These are phyloP conservation scores for Heliothis virescens DNA, from an alignment of 1,140 invertebrate species.

Conservation along the genomic window DNA sequence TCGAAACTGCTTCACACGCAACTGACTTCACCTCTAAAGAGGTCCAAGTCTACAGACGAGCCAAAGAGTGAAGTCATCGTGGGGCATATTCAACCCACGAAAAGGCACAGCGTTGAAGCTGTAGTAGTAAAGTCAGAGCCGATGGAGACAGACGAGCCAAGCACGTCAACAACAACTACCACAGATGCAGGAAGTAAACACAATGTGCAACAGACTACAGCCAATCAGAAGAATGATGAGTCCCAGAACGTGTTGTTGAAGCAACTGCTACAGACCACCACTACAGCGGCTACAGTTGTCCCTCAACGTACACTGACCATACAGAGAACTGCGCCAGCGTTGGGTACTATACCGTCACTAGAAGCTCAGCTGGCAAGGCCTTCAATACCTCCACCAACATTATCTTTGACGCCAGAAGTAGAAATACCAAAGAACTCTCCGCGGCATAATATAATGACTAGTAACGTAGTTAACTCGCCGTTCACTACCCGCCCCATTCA, in stretches of 20 bases:
- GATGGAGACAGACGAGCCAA: conserved; percentile 81
- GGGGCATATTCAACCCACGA: conserved; percentile 82
- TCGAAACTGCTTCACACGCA: conserved; percentile 87
- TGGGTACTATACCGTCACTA: conserved; percentile 90
- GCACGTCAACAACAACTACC: conserved; percentile 54
- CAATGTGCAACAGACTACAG: conserved; percentile 56
- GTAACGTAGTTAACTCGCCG: conserved; percentile 67
- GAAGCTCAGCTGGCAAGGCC: conserved; percentile 91
- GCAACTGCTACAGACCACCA: conserved; percentile 95
- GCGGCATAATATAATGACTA: conserved; percentile 74
- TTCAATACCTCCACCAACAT: conserved; percentile 88
- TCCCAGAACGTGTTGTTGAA: conserved; percentile 96
- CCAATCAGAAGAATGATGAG: conserved; percentile 89
- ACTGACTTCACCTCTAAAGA: conserved; percentile 85
- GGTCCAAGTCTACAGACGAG: conserved; percentile 86
- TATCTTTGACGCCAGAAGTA: conserved; percentile 84
- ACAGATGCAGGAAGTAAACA: conserved; percentile 64
- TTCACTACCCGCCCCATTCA: conserved; percentile 78
- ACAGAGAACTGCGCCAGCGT: conserved; percentile 87
- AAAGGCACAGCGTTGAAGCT: conserved; percentile 84
- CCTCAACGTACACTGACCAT: conserved; percentile 82
- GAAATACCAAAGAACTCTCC: conserved; percentile 86
- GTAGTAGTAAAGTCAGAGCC: conserved; percentile 85
- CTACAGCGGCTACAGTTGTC: conserved; percentile 84
- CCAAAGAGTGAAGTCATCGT: conserved; percentile 83